Conservation (phyloP, 1,140 invertebrate species). For the Drosophila micromelanica region DNA sequence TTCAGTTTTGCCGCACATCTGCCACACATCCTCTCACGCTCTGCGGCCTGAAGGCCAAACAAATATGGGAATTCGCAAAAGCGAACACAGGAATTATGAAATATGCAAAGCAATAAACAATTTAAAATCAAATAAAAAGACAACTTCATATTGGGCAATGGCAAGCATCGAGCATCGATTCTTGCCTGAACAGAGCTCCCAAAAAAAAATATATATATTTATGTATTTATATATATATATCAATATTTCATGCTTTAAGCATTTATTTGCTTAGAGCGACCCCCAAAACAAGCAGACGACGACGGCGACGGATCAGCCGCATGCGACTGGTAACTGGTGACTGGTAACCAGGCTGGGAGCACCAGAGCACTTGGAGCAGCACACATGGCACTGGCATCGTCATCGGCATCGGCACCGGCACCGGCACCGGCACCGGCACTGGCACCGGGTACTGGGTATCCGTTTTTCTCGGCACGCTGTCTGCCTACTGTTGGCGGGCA, state of each 20-base stretch:
- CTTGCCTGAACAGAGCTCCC: conserved; percentile 48
- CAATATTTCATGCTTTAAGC: conserved; percentile 81
- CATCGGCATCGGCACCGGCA: conserved; percentile 26
- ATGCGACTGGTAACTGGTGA: conserved; percentile 20
- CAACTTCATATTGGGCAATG: conserved; percentile 70
- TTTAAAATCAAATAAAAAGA: conserved; percentile 81
- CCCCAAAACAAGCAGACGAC: conserved; percentile 65
- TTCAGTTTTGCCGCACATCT: not conserved
- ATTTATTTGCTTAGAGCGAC: conserved; percentile 80
- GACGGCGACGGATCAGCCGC: conserved; percentile 26
- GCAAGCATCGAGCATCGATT: conserved; percentile 61
- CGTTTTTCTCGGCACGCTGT: conserved; percentile 45
- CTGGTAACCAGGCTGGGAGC: conserved; percentile 30
- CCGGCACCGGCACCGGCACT: conserved; percentile 17
- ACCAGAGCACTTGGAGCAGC: conserved; percentile 12
- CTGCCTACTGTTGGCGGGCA: conserved; percentile 65
- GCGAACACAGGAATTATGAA: conserved; percentile 67
- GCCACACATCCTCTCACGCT: conserved; percentile 15
- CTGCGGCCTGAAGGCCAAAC: conserved; percentile 31
- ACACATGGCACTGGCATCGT: conserved; percentile 14
- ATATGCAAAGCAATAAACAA: conserved; percentile 82
- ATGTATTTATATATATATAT: conserved; percentile 37
- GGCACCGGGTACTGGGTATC: conserved; percentile 37
- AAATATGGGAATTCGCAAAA: conserved; percentile 20
- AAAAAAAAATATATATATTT: conserved; percentile 27